phyloP scores from a whole-genome alignment of 2,797 vertebrate genomes.

The Podarcis siculus region DNA sequence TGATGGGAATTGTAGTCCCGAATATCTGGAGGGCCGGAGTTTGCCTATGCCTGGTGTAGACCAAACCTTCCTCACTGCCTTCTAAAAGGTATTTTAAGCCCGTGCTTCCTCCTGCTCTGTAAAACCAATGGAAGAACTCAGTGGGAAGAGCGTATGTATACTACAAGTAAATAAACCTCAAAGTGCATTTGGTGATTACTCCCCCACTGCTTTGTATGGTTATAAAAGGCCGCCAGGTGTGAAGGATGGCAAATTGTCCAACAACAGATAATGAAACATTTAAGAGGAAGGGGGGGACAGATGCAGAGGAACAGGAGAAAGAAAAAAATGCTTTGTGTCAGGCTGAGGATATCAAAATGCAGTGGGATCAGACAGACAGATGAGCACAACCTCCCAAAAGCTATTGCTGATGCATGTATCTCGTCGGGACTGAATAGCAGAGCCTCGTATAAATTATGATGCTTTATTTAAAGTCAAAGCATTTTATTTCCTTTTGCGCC shows the following conservation, averaged over 20 bases:
- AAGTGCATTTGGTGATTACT: slow-evolving; percentile 36
- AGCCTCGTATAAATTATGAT: slow-evolving; percentile 79
- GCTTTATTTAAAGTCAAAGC: slow-evolving; percentile 82
- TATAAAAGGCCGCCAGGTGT: slow-evolving; percentile 56
- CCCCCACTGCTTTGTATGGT: slow-evolving; percentile 18
- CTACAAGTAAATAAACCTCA: slow-evolving; percentile 52
- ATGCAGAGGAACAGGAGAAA: slow-evolving; percentile 23
- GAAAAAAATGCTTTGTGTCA: slow-evolving; percentile 63
- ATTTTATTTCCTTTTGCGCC: slow-evolving; percentile 82
- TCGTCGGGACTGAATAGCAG: slow-evolving; percentile 65
- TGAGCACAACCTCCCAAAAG: slow-evolving; percentile 70
- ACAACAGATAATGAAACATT: slow-evolving; percentile 59
- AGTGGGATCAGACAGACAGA: slow-evolving; percentile 65
- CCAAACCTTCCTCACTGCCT: neutral
- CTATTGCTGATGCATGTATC: slow-evolving; percentile 69
- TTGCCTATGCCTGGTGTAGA: neutral
- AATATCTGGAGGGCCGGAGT: too few species aligned
- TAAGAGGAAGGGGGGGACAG: neutral
- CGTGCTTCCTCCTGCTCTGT: neutral
- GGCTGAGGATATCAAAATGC: slow-evolving; percentile 64
- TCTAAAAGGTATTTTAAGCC: neutral
- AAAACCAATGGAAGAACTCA: neutral
- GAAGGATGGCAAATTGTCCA: slow-evolving; percentile 40
- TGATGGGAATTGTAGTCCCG: too few species aligned
- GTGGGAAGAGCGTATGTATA: slow-evolving; percentile 21